Percentiles rank a stretch among this genome's conserved stretches.
Evolutionary conservation across 2,797 vertebrate genomes (phyloP).

Genomic region (Neosalanx taihuensis): DNA sequence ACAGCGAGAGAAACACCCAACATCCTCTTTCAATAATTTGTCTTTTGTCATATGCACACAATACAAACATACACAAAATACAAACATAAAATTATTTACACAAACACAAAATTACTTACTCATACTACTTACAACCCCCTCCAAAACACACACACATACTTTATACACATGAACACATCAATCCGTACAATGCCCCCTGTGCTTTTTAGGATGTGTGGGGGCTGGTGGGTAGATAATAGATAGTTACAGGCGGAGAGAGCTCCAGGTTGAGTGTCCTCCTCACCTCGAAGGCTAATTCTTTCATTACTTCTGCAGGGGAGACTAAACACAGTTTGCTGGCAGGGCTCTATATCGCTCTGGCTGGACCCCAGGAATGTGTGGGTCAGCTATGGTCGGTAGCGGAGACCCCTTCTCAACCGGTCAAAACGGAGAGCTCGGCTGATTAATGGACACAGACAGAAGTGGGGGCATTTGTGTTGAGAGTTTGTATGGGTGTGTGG

Average conservation of each 20-base stretch:
- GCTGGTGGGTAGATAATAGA: neutral
- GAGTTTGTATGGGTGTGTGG: slow-evolving; percentile 11
- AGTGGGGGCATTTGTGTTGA: slow-evolving; percentile 37
- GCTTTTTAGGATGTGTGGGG: neutral
- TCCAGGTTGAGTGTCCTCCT: slow-evolving; percentile 71
- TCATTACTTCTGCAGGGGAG: slow-evolving; percentile 70
- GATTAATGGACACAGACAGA: slow-evolving; percentile 61
- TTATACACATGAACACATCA: neutral
- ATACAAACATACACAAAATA: slow-evolving; percentile 12
- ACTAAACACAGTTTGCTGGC: slow-evolving; percentile 74
- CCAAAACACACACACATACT: slow-evolving; percentile 7
- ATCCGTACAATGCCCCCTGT: neutral
- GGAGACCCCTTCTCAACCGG: slow-evolving; percentile 33
- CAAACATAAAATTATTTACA: neutral
- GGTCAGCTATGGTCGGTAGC: slow-evolving; percentile 46
- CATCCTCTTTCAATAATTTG: slow-evolving; percentile 6
- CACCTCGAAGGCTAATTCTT: slow-evolving; percentile 70
- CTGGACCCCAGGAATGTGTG: slow-evolving; percentile 70
- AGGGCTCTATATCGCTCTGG: slow-evolving; percentile 70
- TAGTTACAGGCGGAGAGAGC: neutral
- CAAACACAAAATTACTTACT: neutral
- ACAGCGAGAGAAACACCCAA: slow-evolving; percentile 2
- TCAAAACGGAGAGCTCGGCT: slow-evolving; percentile 47
- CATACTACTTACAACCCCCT: neutral
- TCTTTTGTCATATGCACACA: slow-evolving; percentile 20